Evolutionary conservation across 2,113 vertebrate genomes (phyloP).

Genomic region (Sylvietta virens): DNA sequence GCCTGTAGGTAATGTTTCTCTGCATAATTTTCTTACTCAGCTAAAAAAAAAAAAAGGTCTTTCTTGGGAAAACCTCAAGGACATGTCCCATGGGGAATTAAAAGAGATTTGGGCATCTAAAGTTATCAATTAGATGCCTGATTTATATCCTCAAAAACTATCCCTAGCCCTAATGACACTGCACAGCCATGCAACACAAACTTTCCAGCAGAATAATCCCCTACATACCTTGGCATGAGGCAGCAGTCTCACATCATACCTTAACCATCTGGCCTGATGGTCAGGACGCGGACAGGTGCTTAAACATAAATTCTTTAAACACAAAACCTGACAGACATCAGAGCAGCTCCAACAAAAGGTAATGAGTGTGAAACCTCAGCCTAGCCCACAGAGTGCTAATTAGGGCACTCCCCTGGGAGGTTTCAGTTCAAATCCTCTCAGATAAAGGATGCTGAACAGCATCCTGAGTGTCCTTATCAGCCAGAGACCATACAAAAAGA

Average conservation of each 20-base stretch:
- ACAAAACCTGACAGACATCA: not conserved
- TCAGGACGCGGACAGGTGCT: not conserved
- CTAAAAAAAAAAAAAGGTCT: not conserved
- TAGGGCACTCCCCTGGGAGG: not conserved
- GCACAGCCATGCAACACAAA: not conserved
- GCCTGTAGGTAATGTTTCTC: slow-evolving; percentile 16
- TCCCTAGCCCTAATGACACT: not conserved
- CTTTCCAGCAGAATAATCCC: not conserved
- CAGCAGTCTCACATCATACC: not conserved
- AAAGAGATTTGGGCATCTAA: not conserved
- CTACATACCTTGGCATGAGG: not conserved
- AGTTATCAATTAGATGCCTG: not conserved
- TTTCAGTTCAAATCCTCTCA: not conserved
- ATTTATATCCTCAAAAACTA: not conserved
- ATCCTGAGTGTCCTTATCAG: not conserved
- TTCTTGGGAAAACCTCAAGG: not conserved
- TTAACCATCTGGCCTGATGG: not conserved
- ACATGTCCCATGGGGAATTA: not conserved
- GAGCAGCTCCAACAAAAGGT: not conserved
- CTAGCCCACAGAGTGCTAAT: not conserved
- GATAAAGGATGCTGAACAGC: not conserved
- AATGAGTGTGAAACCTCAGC: not conserved
- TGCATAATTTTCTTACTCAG: slow-evolving; percentile 21
- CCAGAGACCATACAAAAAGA: not conserved
- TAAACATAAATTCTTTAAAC: not conserved